A percentile compares a stretch with the other conserved stretches of the same genome.
Evolutionary conservation across 1,140 invertebrate genomes (phyloP).

Genomic region (Phortica variegata): DNA sequence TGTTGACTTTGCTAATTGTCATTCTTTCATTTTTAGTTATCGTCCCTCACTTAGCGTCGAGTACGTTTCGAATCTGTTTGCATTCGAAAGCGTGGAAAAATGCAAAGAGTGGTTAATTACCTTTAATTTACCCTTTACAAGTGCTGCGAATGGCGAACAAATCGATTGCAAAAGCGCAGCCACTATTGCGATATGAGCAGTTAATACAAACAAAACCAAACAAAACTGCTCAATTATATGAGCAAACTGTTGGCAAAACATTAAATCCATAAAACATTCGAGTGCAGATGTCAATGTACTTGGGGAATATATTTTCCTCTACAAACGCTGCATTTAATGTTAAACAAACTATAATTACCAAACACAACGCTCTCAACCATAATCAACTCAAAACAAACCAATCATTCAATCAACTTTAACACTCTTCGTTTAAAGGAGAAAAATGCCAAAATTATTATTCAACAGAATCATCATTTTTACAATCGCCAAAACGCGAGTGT

Average conservation of each 20-base stretch:
- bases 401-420: too few relatives aligned
- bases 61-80: slow-evolving; percentile 82
- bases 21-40: slow-evolving; percentile 72
- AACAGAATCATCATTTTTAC: too few relatives aligned
- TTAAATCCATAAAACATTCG: slow-evolving; percentile 6
- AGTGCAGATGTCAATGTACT: too few relatives aligned
- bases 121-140: slow-evolving; percentile 75
- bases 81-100: slow-evolving; percentile 78
- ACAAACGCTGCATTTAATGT: slow-evolving; percentile 1
- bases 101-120: slow-evolving; percentile 83
- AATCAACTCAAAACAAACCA: too few relatives aligned
- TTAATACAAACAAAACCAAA: too few relatives aligned
- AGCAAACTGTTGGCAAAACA: slow-evolving; percentile 1
- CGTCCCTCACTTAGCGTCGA: slow-evolving; percentile 84
- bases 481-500: too few relatives aligned
- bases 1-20: not conserved
- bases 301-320: too few relatives aligned
- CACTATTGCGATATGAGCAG: slow-evolving; percentile 35
- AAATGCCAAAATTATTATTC: too few relatives aligned
- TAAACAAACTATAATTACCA: slow-evolving; percentile 6
- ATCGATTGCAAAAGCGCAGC: slow-evolving; percentile 54
- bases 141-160: slow-evolving; percentile 61
- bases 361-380: slow-evolving; percentile 5
- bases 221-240: slow-evolving; percentile 3
- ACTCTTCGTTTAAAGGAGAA: too few relatives aligned